phyloP scores from a whole-genome alignment of 2,888 invertebrate genomes.

The Microctonus aethiopoides region DNA sequence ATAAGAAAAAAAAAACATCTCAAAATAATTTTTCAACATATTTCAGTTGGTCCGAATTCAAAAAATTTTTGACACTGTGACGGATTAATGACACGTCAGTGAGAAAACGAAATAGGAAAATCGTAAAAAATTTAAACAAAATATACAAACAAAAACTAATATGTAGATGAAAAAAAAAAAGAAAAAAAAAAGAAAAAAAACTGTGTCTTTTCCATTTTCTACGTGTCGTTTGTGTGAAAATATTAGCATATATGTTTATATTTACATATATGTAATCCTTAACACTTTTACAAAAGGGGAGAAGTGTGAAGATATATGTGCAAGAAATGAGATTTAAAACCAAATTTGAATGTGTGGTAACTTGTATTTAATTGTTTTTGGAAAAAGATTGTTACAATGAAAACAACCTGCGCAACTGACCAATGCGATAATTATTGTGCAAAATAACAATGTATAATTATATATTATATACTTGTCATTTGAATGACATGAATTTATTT shows the following conservation, averaged over 20 bases:
- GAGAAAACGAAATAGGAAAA: not conserved
- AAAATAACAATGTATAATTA: too few relatives aligned
- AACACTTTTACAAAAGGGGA: slow-evolving; percentile 19
- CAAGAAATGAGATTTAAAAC: slow-evolving; percentile 10
- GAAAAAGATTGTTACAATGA: not conserved
- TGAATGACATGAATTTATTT: slow-evolving; percentile 4
- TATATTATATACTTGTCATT: not conserved
- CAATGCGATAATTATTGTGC: slow-evolving; percentile 10
- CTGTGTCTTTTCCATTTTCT: slow-evolving; percentile 48
- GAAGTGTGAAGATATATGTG: slow-evolving; percentile 10
- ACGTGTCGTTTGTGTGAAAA: slow-evolving; percentile 45
- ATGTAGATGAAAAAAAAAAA: slow-evolving; percentile 9
- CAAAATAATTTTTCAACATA: not conserved
- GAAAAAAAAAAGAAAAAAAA: slow-evolving; percentile 26
- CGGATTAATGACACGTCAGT: not conserved
- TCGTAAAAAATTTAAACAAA: not conserved
- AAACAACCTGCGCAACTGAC: slow-evolving; percentile 15
- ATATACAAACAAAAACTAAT: not conserved
- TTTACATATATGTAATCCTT: slow-evolving; percentile 34
- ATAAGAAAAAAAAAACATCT: not conserved
- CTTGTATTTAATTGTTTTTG: not conserved
- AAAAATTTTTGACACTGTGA: not conserved
- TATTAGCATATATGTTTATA: too few relatives aligned
- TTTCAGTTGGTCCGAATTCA: not conserved
- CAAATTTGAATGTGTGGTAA: not conserved